Evolutionary conservation across 2,797 vertebrate species (phyloP), one percentile per base, ranked within the genome.

Genomic region (Microctenopoma lineatum): DNA sequence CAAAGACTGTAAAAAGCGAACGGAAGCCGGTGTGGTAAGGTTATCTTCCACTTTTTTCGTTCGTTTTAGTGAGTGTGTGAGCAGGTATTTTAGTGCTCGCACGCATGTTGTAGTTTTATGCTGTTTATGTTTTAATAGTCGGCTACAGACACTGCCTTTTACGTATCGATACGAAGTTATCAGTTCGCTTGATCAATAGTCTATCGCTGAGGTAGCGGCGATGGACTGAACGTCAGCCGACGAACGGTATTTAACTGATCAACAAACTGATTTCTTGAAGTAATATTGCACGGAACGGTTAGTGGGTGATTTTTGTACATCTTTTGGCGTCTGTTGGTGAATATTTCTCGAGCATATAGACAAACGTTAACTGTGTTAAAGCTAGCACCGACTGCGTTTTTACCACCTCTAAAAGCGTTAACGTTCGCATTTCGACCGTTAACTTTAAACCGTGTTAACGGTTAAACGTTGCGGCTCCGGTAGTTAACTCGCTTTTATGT

Each of bases 11-110:
- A 70, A 90, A 90, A 91, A 90, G 70, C 78, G 74, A 91, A 92
- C 92, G 89, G 92, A 94, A 93, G 90, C 91, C 85, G 70, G 85
- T 66, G 85, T 73, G 93, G 94, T 95, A 79, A 94, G 93, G 89
- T 85, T 71, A 50, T 21, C 14, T 72, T 29, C 58, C 4, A 51
- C n/a, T 47, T 44, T 53, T 72, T 48, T 11, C 10, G 1, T 59
- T 62, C 51, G 7, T 10, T 7, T 59, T 41, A 18, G 29, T 38
- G 25, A 2, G 48, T 38, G 1, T 3, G 2, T 8, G 0, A 48
- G 4, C 4, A 0, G 15, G 4, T 0, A 0, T 26, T 7, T 32
- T 7, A 0, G 13, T 44, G 3, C 11, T 41, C 18, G 3, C 4
- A 15, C 34, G 27, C 21, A 18, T 38, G 72, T 36, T n/a, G 25